Conservation (phyloP, 2,113 vertebrate genomes). For the Delphinapterus leucas region DNA sequence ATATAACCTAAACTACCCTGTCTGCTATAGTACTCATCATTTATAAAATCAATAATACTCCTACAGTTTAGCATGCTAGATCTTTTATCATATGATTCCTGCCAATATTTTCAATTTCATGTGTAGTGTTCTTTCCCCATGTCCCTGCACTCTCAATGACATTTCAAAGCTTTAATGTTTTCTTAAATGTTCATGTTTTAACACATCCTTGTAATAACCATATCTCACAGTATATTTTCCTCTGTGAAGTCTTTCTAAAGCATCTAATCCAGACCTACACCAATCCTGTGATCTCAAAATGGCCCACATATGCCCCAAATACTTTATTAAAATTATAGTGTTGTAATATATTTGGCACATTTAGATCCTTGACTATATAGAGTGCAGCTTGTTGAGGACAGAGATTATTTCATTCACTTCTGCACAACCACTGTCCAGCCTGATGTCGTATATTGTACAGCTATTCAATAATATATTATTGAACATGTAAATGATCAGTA, state of each 20-base stretch:
- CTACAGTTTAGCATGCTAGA: neutral
- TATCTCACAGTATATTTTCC: neutral
- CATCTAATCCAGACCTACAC: neutral
- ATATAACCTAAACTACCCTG: neutral
- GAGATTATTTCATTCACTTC: neutral
- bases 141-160: neutral
- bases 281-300: neutral
- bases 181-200: neutral
- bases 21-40: neutral
- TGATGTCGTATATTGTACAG: accelerated
- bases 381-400: neutral
- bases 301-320: neutral
- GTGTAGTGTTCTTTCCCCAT: neutral
- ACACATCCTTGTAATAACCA: neutral
- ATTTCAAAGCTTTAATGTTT: neutral
- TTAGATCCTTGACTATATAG: neutral
- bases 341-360: neutral
- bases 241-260: neutral
- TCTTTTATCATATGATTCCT: neutral
- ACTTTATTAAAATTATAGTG: neutral
- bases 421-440: neutral
- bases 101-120: neutral
- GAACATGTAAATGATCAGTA: neutral
- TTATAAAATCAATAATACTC: neutral
- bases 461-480: neutral